Evolutionary conservation across 2,797 vertebrate species (phyloP), one percentile per base, ranked within the genome.

Genomic region (Muscicapa comitata): DNA sequence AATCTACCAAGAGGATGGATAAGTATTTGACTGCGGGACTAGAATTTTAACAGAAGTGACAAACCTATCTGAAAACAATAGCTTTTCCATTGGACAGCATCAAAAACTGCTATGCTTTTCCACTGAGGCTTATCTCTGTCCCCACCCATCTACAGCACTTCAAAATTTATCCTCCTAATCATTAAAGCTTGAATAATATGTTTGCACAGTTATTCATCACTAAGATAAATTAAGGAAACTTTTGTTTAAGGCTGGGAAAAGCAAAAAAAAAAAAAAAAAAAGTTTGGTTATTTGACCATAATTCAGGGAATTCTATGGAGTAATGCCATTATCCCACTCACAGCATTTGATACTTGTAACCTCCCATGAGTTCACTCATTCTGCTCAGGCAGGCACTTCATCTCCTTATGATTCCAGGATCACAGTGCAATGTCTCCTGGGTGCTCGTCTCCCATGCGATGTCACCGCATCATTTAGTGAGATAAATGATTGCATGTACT

Each of bases 41-140:
- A 72, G 47, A 94, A 86, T 94, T 90, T 75, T 55, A 86, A 80
- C 45, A 68, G 66, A 88, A 35, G n/a, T 67, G 57, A 57, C 65
- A 94, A 80, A 93, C 28, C 28, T 74, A 61, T 67, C 65, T 74
- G 78, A 81, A 94, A 91, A 94, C 53, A 87, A 88, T 54, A 74
- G 61, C 21, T 88, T 86, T 93, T 91, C 45, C 61, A 76, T 62
- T 61, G 29, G 53, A 67, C 40, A 72, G 54, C 40, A 93, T 75
- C 4, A 94, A 75, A 93, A 65, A 35, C 11, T 40, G 21, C 57
- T 45, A 35, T 1, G 5, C 19, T 50, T 91, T 91, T 86, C 77
- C 24, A 65, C 21, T 70, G 40, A 62, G 45, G 16, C 48, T 72
- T 77, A 33, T 62, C 31, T 78, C 62, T 51, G 33, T 33, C n/a